Evolutionary conservation across 2,113 vertebrate genomes (phyloP), one percentile per base, ranked within the genome.

Genomic region (Vanacampus margaritifer): DNA sequence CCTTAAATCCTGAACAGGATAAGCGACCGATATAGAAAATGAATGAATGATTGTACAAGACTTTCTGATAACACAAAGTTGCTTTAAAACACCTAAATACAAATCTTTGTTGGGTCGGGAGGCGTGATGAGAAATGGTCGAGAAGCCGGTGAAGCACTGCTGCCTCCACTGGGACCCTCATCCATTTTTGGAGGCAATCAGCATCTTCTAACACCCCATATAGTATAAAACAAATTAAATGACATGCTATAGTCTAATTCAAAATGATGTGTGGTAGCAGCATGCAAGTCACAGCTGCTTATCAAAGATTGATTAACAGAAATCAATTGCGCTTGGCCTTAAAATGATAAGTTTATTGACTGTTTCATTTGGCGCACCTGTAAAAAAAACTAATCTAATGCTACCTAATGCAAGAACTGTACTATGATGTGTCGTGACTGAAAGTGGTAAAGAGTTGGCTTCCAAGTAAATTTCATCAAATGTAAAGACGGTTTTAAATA

Each of bases 131-230:
- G 1, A 63, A 10, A 26, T 2, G 5, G 24, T 32, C 5, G 9
- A 9, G 24, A 46, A 46, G 41, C 24, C 26, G n/a, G 23, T 60
- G 37, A 53, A 43, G 16, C 45, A 58, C 6, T 43, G 54, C 46
- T 59, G 46, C 24, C 23, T 19, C 14, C 21, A 43, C 36, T 50
- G 41, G 16, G 11, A 36, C 28, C 56, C 36, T 37, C 51, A 54
- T 37, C 14, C 4, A n/a, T 37, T 68, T 64, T 59, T 68, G 35
- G 45, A 67, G 54, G 19, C 9, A 60, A 48, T 65, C 69, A 61
- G 63, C 58, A 28, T 28, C 54, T 24, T 11, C 36, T 17, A 59
- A 32, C 8, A 9, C 32, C 19, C 7, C 17, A 21, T 50, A 50
- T 26, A 24, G 26, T 4, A 13, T 54, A 24, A 54, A 54, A 54